phyloP scores from a whole-genome alignment of 1,140 invertebrate species.

The Drosophila ananassae region DNA sequence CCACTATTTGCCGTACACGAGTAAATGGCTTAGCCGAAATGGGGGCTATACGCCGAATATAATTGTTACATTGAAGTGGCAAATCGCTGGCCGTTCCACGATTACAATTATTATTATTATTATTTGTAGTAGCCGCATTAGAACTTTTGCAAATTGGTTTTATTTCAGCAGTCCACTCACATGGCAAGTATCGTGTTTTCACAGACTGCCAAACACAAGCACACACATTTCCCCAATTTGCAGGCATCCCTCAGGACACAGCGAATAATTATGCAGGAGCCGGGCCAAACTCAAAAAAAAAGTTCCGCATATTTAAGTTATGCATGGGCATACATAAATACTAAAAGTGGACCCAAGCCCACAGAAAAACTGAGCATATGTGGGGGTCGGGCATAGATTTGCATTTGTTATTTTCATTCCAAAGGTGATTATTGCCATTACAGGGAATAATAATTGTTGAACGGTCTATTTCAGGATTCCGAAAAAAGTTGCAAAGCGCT shows the following conservation, averaged over 20 bases:
- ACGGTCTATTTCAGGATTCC: neutral
- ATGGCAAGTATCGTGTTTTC: constrained; percentile 43
- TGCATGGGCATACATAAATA: constrained; percentile 34
- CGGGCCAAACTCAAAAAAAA: constrained; percentile 31
- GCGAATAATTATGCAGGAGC: constrained; percentile 37
- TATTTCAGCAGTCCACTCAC: constrained; percentile 24
- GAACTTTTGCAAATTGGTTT: constrained; percentile 67
- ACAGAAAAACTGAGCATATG: constrained; percentile 34
- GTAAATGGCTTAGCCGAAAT: constrained; percentile 29
- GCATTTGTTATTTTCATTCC: constrained; percentile 21
- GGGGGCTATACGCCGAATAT: constrained; percentile 51
- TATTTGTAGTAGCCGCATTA: constrained; percentile 59
- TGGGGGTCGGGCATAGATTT: constrained; percentile 33
- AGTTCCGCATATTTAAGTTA: constrained; percentile 35
- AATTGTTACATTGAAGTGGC: constrained; percentile 67
- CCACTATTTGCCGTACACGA: neutral
- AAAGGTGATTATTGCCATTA: constrained; percentile 14
- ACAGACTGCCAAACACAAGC: constrained; percentile 15
- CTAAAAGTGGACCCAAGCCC: neutral
- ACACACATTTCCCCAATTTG: constrained; percentile 1
- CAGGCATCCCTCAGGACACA: constrained; percentile 12
- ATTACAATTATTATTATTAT: constrained; percentile 49
- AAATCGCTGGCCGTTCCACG: constrained; percentile 59
- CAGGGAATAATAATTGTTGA: constrained; percentile 17
- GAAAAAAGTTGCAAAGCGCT: neutral